Conservation (phyloP, 2,113 vertebrate species). For the Tragelaphus imberbis region DNA sequence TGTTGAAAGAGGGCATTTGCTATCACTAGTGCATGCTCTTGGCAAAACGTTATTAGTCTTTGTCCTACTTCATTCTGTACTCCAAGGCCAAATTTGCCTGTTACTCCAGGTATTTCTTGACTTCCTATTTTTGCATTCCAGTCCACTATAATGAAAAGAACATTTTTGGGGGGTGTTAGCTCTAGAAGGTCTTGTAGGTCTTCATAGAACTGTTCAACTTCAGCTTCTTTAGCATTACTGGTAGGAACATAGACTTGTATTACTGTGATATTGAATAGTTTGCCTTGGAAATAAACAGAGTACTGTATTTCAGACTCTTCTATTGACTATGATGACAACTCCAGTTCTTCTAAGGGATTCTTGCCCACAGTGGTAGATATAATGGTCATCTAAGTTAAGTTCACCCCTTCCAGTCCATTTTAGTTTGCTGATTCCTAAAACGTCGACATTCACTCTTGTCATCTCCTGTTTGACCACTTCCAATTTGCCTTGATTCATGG, state of each 20-base stretch:
- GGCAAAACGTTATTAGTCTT: background rate
- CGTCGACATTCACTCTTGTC: background rate
- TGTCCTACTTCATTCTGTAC: background rate
- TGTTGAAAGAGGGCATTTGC: background rate
- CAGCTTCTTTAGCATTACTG: background rate
- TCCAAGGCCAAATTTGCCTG: background rate
- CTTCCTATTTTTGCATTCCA: background rate
- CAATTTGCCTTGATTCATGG: background rate
- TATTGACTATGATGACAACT: background rate
- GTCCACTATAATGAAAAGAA: background rate
- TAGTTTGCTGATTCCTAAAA: background rate
- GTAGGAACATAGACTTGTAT: background rate
- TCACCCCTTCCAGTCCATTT: background rate
- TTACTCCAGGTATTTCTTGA: background rate
- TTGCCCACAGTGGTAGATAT: background rate
- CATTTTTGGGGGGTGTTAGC: background rate
- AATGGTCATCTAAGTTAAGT: background rate
- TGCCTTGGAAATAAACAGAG: background rate
- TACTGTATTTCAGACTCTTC: background rate
- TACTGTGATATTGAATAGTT: background rate
- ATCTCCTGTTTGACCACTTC: background rate
- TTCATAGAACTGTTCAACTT: background rate
- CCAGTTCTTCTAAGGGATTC: background rate
- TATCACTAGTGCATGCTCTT: background rate
- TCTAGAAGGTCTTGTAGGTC: background rate